Evolutionary conservation across 2,113 vertebrate species (phyloP), one percentile per base, ranked within the genome.

Genomic region (Anguilla rostrata): DNA sequence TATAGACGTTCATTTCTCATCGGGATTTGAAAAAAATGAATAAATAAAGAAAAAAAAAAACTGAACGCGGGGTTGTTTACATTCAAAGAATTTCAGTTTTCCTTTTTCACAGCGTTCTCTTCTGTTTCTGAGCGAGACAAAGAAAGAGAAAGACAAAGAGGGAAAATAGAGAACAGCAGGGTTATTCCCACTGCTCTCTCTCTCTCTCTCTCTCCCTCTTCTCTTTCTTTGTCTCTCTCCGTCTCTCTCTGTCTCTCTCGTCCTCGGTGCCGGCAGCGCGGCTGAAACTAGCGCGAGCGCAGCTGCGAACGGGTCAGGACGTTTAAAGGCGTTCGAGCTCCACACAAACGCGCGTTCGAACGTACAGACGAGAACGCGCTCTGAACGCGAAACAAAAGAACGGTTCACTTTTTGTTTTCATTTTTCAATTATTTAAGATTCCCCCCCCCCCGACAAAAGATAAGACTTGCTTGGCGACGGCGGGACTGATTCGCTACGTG

Each of bases 371-470:
- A 57, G 18, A 57, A 78, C 75, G 43, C 82, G 40, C 40, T 34
- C 49, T 29, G 83, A 85, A 84, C 81, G 84, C 87, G 86, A 86
- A 84, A 83, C 66, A 84, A 78, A 26, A 43, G 29, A 81, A n/a
- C 82, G 43, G 34, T 1, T 34, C 34, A 89, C 87, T 71, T 53
- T 11, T 9, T 53, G 12, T 53, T 53, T 1, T 14, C 49, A 11
- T 12, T 53, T 53, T 53, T 12, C 7, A 88, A 87, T 89, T 89
- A 75, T 86, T 88, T 82, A 88, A 87, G 79, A 87, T 53, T 79
- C 57, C 40, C 82, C n/a, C 84, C 82, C 41, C n/a, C 84, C 82
- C 41, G 56, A 85, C 71, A 86, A 26, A 86, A 85, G 83, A 81
- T 75, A 83, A 82, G 56, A 85, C 56, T 78, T 22, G 60, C 22